Base-by-base conservation (phyloP, 2,113 vertebrate genomes). In the Prunella himalayana region DNA sequence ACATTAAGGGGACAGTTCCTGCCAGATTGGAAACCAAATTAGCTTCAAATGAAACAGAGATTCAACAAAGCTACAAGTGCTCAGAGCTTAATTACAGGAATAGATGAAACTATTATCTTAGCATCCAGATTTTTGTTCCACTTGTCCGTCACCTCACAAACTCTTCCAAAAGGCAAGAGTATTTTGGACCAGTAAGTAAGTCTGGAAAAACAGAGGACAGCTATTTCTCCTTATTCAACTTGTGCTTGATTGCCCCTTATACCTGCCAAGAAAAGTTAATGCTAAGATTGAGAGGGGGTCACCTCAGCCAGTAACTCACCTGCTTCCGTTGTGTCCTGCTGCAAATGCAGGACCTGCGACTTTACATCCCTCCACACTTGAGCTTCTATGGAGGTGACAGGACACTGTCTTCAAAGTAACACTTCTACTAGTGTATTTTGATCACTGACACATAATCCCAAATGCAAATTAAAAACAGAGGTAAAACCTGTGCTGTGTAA, bases 21-120 rank as follows among this genome's bases (percentile, higher is more conserved):
- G 25, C 21, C 20, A 53, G 50, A 65, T 2, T 88, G 54, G 41
- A 87, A 60, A 71, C 7, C 70, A 70, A 84, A 82, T 68, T 82
- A 53, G 45, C 24, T 93, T 92, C 72, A 75, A 82, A 90, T 17
- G 77, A 96, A 88, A 80, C 30, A 70, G 41, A 93, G 50, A 59
- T 82, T 82, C 56, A 60, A 51, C 54, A 85, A 77, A 92, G 84
- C 77, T 73, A 56, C 45, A 60, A 88, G 82, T 53, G 18, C 17
- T 59, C 45, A 47, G 30, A 42, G 27, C 9, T 72, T 72, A 87
- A 93, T 85, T 75, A 82, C 1, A 80, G 73, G 31, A 35, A 25
- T 10, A 54, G 8, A 72, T 59, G 5, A 47, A 79, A 82, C 44
- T 51, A 41, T 30, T 73, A 45, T 10, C 9, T 85, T 68, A 94